Base-by-base conservation (phyloP, 1,140 invertebrate genomes). In the Drosophila murphyi region DNA sequence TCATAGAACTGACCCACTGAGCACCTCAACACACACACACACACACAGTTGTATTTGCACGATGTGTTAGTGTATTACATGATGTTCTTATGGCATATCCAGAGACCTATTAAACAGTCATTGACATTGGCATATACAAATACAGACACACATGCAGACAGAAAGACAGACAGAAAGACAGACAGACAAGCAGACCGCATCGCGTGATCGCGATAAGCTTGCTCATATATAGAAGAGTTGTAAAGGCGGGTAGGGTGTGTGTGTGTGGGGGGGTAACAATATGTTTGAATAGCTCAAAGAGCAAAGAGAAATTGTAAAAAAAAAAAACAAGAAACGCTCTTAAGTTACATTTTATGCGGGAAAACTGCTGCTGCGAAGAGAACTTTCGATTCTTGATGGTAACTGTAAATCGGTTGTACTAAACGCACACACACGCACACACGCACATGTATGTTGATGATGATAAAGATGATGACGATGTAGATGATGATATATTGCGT, bases 1-100 rank as follows among this genome's bases (percentile, higher is more conserved):
- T 74, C 72, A 61, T 10, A 72, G 31, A 61, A 54, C 65, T 74
- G 72, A 74, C 72, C 72, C 65, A 74, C 57, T 74, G 60, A 68
- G 34, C 45, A 41, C 2, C 20, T 12, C 28, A 7, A 31, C 28
- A 41, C n/a, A 54, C 39, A 78, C 43, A 47, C 54, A n/a, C 56
- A 32, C 51, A 43, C 20, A 64, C 68, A 43, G 20, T 20, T 20
- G 20, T 20, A 20, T 20, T 1, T 20, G 20, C 32, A 39, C 43
- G 12, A 41, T 5, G 35, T 5, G 43, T 29, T 41, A 35, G 43
- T 20, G 20, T 20, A 34, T 39, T 54, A 41, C 34, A 39, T 41
- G 55, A 60, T 56, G 51, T 69, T 62, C 29, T 32, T 6, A n/a
- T 31, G 29, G 35, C 65, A 69, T 69, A 68, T 55, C 57, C 65